Base-by-base conservation (phyloP, 2,113 vertebrate genomes). In the Arvicanthis niloticus region DNA sequence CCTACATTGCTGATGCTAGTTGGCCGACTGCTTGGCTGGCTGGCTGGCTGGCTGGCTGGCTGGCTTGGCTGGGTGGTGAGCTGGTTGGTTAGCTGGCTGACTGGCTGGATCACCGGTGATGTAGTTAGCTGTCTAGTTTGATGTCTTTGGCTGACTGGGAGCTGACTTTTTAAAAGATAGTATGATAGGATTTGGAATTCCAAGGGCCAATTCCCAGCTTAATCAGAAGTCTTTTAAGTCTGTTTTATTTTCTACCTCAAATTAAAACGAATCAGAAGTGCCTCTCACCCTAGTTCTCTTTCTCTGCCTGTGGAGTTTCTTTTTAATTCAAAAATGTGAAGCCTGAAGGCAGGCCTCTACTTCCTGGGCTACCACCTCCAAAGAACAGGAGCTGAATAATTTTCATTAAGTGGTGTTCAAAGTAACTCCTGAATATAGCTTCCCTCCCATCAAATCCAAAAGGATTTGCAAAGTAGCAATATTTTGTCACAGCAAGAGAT, bases 281-380 rank as follows among this genome's bases (percentile, higher is more conserved):
- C 51, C 31, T 58, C 22, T 73, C 7, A 0, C 40, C 22, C 73
- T n/a, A 29, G 26, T 42, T 84, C 70, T 72, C 3, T 45, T 29
- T 13, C 45, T 34, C 91, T 8, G 15, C 11, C 22, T 10, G 4
- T 29, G 4, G 4, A 21, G 34, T 62, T 80, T 53, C 42, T 70
- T 45, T 77, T 67, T 10, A 22, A 37, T 68, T 68, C 70, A 70
- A n/a, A 80, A 37, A 4, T 51, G 0, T 51, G 26, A 67, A 24
- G 21, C 31, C 24, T 45, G 45, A 42, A n/a, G 31, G 8, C 11
- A 0, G 4, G 31, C 37, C 48, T 4, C 45, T 9, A 0, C 29
- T 8, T 77, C 58, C 40, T 21, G 56, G 62, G 45, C 10, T 8
- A 42, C 65, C 24, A 16, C 51, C 86, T 68, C n/a, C 45, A 1